These are phyloP conservation scores for Zonotrichia leucophrys DNA, from an alignment of 2,113 vertebrate genomes.

Conservation along the genomic window DNA sequence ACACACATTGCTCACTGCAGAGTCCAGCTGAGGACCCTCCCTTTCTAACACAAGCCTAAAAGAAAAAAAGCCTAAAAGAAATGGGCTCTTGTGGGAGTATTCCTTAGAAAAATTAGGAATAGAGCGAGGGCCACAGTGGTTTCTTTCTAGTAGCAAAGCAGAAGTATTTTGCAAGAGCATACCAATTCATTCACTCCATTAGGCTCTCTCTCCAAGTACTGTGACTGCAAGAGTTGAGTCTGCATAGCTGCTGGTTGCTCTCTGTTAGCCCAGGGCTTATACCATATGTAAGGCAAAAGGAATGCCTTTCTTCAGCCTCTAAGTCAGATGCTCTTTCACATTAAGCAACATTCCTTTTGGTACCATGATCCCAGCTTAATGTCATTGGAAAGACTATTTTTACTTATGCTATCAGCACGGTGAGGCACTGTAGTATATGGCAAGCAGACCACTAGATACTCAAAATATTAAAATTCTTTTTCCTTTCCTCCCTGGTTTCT, in stretches of 20 bases:
- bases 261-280: not conserved
- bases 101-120: not conserved
- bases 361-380: not conserved
- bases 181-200: not conserved
- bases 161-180: not conserved
- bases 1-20: not conserved
- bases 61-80: not conserved
- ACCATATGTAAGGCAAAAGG: not conserved
- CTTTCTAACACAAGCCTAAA: not conserved
- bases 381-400: not conserved
- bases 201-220: not conserved
- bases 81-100: not conserved
- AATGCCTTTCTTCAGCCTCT: not conserved
- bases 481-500: not conserved
- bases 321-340: not conserved
- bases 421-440: not conserved
- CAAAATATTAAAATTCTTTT: not conserved
- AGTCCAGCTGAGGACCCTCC: not conserved
- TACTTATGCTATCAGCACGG: not conserved
- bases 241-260: not conserved
- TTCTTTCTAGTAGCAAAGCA: not conserved
- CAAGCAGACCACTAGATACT: not conserved
- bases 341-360: not conserved
- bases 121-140: not conserved
- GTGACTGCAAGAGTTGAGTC: not conserved